Evolutionary conservation across 2,888 invertebrate species (phyloP).

Genomic region (Eupithecia insigniata): DNA sequence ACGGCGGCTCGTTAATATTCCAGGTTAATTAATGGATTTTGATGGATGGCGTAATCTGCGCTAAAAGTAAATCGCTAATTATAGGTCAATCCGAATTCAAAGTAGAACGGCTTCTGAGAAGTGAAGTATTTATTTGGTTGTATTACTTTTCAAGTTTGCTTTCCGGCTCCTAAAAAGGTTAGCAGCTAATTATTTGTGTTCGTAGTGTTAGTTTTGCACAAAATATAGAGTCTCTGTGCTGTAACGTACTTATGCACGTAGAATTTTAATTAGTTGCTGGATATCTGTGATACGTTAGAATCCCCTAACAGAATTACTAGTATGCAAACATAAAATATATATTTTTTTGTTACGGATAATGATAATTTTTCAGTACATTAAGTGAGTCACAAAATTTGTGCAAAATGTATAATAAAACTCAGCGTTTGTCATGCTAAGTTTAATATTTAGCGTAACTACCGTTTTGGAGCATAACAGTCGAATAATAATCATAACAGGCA

Average conservation of each 20-base stretch:
- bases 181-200: neutral
- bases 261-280: neutral
- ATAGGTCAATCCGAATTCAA: constrained; percentile 60
- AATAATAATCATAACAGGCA: constrained; percentile 44
- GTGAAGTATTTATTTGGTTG: constrained; percentile 37
- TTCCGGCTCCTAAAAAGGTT: constrained; percentile 26
- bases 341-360: neutral
- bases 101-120: constrained; percentile 44
- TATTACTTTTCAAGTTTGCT: constrained; percentile 30
- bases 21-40: constrained; percentile 80
- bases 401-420: neutral
- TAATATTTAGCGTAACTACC: constrained; percentile 28
- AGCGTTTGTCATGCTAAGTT: neutral
- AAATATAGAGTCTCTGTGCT: constrained; percentile 30
- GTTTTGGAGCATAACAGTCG: constrained; percentile 45
- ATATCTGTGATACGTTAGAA: neutral
- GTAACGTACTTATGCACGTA: neutral
- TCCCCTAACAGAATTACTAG: neutral
- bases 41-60: constrained; percentile 70
- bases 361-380: neutral
- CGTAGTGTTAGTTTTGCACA: constrained; percentile 32
- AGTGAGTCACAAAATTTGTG: neutral
- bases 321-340: neutral
- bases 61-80: constrained; percentile 69
- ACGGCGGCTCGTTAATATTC: constrained; percentile 77